Base-by-base conservation (phyloP, 2,797 vertebrate genomes). In the Alauda arvensis region DNA sequence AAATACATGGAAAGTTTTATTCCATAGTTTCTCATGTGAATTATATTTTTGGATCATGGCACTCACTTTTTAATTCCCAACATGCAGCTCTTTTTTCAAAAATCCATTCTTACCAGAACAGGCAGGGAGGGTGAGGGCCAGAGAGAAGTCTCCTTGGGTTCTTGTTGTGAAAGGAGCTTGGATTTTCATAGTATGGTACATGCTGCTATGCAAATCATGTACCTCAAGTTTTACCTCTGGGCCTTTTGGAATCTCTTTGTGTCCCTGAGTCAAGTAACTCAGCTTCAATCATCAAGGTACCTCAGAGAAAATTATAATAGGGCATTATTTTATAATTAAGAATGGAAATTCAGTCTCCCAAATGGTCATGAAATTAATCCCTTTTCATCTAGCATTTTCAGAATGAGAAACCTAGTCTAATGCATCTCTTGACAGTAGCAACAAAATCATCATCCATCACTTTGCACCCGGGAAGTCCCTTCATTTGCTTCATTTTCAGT, bases 241-340 rank as follows among this genome's bases (percentile, higher is more conserved):
- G 85, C 33, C 51, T 85, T 85, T 48, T 91, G 90, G 51, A 89
- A 68, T 68, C 18, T 85, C 75, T 91, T 89, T 85, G 46, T 93
- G 87, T 92, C 89, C 83, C 91, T 94, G 89, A 94, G 93, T 87
- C 93, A 95, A 95, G 93, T 95, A 94, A 90, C 90, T 90, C 87
- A 85, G 88, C 83, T 95, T 94, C 91, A 95, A 83, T 93, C 90
- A 85, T 62, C 77, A 79, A 84, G 83, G 48, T 87, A 94, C 91
- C 94, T 93, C 89, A 93, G 93, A 95, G 91, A 94, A 95, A 93
- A 93, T 92, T 82, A 85, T 93, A 93, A 93, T 93, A 93, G 91
- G 83, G 77, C 91, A 94, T 93, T 85, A 85, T 95, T 94, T 94
- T 95, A 94, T 94, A 95, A 94, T 95, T 93, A 95, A 95, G 93